Percentiles rank a stretch among this genome's conserved stretches.
phyloP scores from a whole-genome alignment of 2,888 invertebrate species.

The Pristionchus japonicus region DNA sequence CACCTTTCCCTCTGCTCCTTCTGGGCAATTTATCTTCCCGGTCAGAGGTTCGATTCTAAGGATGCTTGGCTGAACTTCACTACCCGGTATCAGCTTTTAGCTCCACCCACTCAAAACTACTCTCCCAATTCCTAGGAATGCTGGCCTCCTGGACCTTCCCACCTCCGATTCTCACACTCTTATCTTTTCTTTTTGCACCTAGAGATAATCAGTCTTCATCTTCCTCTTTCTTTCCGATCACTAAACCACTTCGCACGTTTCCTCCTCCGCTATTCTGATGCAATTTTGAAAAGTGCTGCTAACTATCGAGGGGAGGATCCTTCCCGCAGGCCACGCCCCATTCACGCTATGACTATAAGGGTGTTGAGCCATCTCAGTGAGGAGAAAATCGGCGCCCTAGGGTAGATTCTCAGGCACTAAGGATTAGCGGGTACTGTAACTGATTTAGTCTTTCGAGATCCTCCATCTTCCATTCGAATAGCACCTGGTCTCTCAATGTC shows the following conservation, averaged over 20 bases:
- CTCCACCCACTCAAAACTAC: not conserved
- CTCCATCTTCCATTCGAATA: not conserved
- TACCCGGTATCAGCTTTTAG: not conserved
- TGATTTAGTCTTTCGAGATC: not conserved
- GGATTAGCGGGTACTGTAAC: not conserved
- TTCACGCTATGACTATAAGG: not conserved
- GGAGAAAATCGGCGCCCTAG: not conserved
- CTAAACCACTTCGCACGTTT: not conserved
- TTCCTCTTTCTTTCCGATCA: not conserved
- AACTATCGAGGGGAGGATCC: not conserved
- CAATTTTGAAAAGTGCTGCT: not conserved
- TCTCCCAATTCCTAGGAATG: not conserved
- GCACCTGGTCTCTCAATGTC: conserved; percentile 32
- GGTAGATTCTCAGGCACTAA: not conserved
- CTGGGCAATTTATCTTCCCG: not conserved
- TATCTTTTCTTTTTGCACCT: not conserved
- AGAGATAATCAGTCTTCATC: conserved; percentile 12
- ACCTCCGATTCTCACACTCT: not conserved
- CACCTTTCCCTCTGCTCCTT: not conserved
- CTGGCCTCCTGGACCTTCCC: too few species aligned
- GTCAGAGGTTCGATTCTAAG: not conserved
- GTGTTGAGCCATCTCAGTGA: not conserved
- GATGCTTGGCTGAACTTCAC: not conserved
- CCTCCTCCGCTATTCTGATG: not conserved
- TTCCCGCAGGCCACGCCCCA: not conserved